Base-by-base conservation (phyloP, 2,113 vertebrate species). In the Coptodon rendalli region DNA sequence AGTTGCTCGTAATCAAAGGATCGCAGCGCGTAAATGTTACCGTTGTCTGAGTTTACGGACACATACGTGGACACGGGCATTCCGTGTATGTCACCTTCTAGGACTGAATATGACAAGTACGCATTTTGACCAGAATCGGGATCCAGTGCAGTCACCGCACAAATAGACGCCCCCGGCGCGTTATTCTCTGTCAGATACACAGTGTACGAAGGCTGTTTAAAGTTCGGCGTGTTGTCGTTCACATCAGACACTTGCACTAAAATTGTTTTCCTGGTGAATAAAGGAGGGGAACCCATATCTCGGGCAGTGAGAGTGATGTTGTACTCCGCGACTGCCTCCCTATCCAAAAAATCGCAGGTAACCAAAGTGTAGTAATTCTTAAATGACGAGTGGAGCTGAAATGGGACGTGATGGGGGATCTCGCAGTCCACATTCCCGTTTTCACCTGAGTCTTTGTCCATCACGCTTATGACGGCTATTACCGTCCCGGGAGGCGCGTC, bases 321-420 rank as follows among this genome's bases (percentile, higher is more conserved):
- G 82, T 98, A 98, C 84, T 97, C 96, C 0, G 94, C 66, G 4
- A 93, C 94, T 0, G 6, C 38, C 90, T 99, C 98, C 17, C 98
- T 90, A 86, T 99, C 98, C 92, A 99, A 91, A 0, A 95, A 90
- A 7, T 96, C 97, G 0, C 92, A 96, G 34, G 97, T 98, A 7
- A 98, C 96, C 17, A 98, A 88, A 0, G 97, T 98, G 81, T 99
- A 99, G 54, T 98, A 98, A 87, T 98, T 98, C 76, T 93, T 97
- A 90, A 97, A 98, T 2, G 98, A 97, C 2, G 98, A 96, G 61
- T 96, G 95, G 1, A 98, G 96, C 76, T 97, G 96, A 1, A 99
- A 99, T 2, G 97, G 98, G 1, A 97, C 86, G 0, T 95, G 84
- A 1, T 96, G 91, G 1, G 97, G 83, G 3, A 98, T 95, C 29